Evolutionary conservation across 2,888 invertebrate genomes (phyloP).

Genomic region (Volucella zonaria): DNA sequence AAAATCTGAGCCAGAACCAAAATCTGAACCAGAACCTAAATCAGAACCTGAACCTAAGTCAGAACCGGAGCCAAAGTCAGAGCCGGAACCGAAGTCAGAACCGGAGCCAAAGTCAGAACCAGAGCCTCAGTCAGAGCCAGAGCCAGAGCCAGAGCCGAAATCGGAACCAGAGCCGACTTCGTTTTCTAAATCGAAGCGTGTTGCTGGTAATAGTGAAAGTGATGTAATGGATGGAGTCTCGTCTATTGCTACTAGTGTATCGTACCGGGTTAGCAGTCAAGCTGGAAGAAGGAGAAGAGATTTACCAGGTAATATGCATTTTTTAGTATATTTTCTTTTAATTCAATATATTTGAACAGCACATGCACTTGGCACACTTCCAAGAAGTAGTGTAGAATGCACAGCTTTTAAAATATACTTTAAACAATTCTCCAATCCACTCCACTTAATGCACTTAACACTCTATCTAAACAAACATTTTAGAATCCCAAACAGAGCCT

Average conservation of each 20-base stretch:
- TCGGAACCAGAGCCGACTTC: conserved; percentile 81
- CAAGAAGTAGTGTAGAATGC: conserved; percentile 63
- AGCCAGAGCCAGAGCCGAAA: conserved; percentile 82
- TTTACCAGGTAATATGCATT: conserved; percentile 34
- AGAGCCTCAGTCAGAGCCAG: conserved; percentile 81
- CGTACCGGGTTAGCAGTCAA: conserved; percentile 89
- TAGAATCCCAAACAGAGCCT: conserved; percentile 76
- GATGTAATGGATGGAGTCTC: conserved; percentile 86
- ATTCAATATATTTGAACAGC: neutral
- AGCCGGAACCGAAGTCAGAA: conserved; percentile 83
- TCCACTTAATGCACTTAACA: conserved; percentile 65
- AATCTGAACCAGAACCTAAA: conserved; percentile 80
- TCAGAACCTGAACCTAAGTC: conserved; percentile 79
- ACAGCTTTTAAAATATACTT: conserved; percentile 33
- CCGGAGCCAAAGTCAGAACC: conserved; percentile 83
- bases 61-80: conserved; percentile 81
- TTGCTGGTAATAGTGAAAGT: conserved; percentile 81
- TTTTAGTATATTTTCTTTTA: neutral
- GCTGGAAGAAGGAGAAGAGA: conserved; percentile 80
- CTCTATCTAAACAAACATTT: conserved; percentile 39
- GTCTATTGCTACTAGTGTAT: conserved; percentile 89
- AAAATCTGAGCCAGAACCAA: conserved; percentile 77
- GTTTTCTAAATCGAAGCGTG: conserved; percentile 84
- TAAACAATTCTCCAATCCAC: conserved; percentile 19
- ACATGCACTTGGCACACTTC: conserved; percentile 66